Percentiles rank a stretch among this genome's conserved stretches.
Conservation (phyloP, 2,113 vertebrate genomes). For the Cygnus buccinator region DNA sequence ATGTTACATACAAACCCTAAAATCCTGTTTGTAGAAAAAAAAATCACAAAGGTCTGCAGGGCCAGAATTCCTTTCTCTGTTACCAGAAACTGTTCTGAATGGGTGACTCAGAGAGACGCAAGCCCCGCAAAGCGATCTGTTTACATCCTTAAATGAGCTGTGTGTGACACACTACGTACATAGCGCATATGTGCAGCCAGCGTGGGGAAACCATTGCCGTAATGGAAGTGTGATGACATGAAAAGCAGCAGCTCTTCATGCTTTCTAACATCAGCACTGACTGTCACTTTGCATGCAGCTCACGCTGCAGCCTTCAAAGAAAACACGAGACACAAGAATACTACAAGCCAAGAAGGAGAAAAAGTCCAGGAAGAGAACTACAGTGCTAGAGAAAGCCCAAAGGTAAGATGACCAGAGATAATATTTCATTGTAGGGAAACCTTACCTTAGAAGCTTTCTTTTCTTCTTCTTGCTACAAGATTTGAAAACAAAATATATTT, state of each 20-base stretch:
- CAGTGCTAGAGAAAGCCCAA: background rate
- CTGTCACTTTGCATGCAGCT: background rate
- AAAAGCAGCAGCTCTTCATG: background rate
- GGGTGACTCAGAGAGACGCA: background rate
- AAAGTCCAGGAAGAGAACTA: background rate
- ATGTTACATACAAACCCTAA: background rate
- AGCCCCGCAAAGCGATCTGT: background rate
- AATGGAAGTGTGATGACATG: background rate
- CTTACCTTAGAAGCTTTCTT: background rate
- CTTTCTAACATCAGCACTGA: background rate
- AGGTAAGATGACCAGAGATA: background rate
- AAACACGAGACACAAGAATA: background rate
- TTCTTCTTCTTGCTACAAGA: background rate
- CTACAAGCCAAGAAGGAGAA: background rate
- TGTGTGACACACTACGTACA: background rate
- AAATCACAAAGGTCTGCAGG: background rate
- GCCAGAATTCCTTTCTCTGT: background rate
- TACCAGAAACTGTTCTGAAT: background rate
- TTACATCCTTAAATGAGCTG: background rate
- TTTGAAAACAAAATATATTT: background rate
- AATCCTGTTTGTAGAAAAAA: background rate
- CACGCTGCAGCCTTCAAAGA: background rate
- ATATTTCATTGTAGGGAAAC: background rate
- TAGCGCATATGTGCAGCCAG: rapidly evolving
- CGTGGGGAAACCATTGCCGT: rapidly evolving